A percentile compares a stretch with the other conserved stretches of the same genome.
phyloP scores from a whole-genome alignment of 2,888 invertebrate species.

The Beris morrisii region DNA sequence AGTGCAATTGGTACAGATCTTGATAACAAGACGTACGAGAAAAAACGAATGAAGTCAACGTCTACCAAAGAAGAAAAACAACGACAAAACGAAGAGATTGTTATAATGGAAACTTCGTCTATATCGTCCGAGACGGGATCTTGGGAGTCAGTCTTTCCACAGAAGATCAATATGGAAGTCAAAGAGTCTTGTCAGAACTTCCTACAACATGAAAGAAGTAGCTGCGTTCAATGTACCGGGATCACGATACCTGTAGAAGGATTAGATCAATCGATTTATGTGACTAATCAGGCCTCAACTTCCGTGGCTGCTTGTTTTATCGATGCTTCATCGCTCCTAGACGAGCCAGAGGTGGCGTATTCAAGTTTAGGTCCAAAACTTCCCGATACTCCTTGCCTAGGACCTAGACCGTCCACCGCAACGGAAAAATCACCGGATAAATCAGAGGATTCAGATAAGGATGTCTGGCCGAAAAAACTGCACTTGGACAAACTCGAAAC shows the following conservation, averaged over 20 bases:
- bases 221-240: conserved; percentile 38
- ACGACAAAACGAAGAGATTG: conserved; percentile 64
- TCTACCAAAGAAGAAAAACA: conserved; percentile 63
- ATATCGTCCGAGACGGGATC: conserved; percentile 67
- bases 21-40: conserved; percentile 40
- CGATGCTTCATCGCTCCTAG: conserved; percentile 73
- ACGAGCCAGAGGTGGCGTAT: conserved; percentile 63
- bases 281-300: conserved; percentile 24
- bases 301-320: conserved; percentile 67
- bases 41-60: conserved; percentile 40
- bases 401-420: not conserved
- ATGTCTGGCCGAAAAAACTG: conserved; percentile 22
- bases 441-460: conserved; percentile 24
- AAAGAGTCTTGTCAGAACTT: conserved; percentile 58
- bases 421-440: conserved; percentile 5
- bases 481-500: conserved; percentile 48
- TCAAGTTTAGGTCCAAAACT: conserved; percentile 41
- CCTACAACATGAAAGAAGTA: conserved; percentile 54
- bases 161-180: conserved; percentile 49
- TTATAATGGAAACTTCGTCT: conserved; percentile 65
- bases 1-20: conserved; percentile 40
- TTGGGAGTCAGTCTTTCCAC: conserved; percentile 66
- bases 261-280: not conserved
- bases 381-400: conserved; percentile 29
- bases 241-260: not conserved